These are phyloP conservation scores for Brachirus orientalis DNA, from an alignment of 2,113 vertebrate species.

Conservation along the genomic window DNA sequence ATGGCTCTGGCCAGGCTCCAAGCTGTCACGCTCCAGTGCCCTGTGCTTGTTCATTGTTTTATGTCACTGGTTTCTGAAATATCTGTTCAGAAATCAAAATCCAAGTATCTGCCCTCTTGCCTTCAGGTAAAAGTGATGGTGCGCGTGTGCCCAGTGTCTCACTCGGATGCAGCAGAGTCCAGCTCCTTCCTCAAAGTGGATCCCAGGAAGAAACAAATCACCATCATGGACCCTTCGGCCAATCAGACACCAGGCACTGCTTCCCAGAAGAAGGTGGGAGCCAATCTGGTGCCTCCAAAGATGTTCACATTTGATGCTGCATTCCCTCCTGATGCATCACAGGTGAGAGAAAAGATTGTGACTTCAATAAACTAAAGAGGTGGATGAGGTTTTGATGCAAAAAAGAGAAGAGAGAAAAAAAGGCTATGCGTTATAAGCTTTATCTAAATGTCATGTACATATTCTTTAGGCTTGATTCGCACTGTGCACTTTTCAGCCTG, in stretches of 20 bases:
- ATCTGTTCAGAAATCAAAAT: background rate
- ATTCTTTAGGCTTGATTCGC: too few species aligned
- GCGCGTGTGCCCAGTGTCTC: conserved; percentile 88
- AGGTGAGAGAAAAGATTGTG: conserved; percentile 79
- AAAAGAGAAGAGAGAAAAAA: too few species aligned
- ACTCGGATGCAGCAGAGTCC: conserved; percentile 88
- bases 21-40: too few species aligned
- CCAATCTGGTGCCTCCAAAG: conserved; percentile 93
- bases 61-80: too few species aligned
- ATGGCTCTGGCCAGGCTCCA: too few species aligned
- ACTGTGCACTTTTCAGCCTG: too few species aligned
- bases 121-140: conserved; percentile 97
- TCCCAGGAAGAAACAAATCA: conserved; percentile 95
- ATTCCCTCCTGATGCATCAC: conserved; percentile 95
- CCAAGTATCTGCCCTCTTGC: conserved; percentile 16
- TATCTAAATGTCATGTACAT: too few species aligned
- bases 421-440: background rate
- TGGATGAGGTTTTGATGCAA: background rate
- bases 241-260: conserved; percentile 83
- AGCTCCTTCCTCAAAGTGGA: conserved; percentile 98
- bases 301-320: conserved; percentile 98
- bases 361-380: background rate
- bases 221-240: conserved; percentile 89
- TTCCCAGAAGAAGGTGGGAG: conserved; percentile 87
- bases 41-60: too few species aligned